Evolutionary conservation across 92 coral and sea anemone genomes (phyloP).

Genomic region (Siderastrea siderea): DNA sequence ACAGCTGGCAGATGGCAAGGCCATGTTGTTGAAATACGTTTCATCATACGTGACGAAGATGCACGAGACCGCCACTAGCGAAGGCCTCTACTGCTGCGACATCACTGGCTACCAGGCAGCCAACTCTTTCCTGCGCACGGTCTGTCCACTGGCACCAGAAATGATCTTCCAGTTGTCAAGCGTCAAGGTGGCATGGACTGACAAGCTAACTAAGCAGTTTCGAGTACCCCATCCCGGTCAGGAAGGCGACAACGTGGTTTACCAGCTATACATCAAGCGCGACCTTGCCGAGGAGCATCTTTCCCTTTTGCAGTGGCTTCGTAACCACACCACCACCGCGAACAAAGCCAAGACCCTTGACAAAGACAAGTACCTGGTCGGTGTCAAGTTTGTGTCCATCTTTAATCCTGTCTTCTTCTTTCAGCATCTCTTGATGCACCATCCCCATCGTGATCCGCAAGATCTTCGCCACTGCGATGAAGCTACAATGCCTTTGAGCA

Average conservation of each 20-base stretch:
- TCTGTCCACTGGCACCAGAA: slow-evolving; percentile 44
- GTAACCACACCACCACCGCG: background rate
- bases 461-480: slow-evolving; percentile 18
- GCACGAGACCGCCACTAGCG: slow-evolving; percentile 38
- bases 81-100: slow-evolving; percentile 26
- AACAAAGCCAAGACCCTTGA: slow-evolving; percentile 4
- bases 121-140: background rate
- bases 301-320: background rate
- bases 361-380: slow-evolving; percentile 33
- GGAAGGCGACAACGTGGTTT: background rate
- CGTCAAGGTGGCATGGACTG: slow-evolving; percentile 29
- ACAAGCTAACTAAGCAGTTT: slow-evolving; percentile 22
- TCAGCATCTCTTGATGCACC: slow-evolving; percentile 15
- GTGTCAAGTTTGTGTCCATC: slow-evolving; percentile 23
- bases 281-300: background rate
- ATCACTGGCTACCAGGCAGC: slow-evolving; percentile 42
- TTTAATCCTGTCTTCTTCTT: slow-evolving; percentile 40
- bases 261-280: background rate
- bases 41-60: slow-evolving; percentile 65
- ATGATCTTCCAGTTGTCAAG: slow-evolving; percentile 24
- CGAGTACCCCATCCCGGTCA: background rate
- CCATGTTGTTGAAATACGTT: slow-evolving; percentile 59
- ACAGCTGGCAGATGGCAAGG: slow-evolving; percentile 51
- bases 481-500: background rate
- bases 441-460: background rate